A percentile compares a stretch with the other conserved stretches of the same genome.
Conservation (phyloP, 1,140 invertebrate genomes). For the Gerris buenoi region DNA sequence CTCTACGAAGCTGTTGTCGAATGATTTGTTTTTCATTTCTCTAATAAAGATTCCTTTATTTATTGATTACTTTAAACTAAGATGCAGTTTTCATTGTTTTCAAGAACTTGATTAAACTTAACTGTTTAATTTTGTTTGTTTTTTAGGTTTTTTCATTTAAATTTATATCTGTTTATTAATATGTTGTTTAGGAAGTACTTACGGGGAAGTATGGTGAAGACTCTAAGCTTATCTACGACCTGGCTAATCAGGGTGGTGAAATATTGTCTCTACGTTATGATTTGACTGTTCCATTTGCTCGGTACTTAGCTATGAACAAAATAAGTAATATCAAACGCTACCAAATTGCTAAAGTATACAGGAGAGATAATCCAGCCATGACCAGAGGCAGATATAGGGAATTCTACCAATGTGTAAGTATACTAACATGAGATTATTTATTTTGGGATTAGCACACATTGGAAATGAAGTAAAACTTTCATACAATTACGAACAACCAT, state of each 20-base stretch:
- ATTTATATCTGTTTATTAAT: neutral
- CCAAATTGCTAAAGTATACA: constrained; percentile 90
- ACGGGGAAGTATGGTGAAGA: constrained; percentile 99
- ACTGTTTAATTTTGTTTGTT: too few species aligned
- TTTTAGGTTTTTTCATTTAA: too few species aligned
- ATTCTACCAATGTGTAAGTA: constrained; percentile 97
- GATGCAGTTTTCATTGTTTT: too few species aligned
- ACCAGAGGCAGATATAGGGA: constrained; percentile 90
- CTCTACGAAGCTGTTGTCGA: too few species aligned
- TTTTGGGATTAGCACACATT: too few species aligned
- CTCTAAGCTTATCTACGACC: constrained; percentile 95
- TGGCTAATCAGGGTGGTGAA: constrained; percentile 97
- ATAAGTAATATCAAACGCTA: constrained; percentile 85
- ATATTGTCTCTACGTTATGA: constrained; percentile 79
- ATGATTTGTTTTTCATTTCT: too few species aligned
- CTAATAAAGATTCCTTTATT: too few species aligned
- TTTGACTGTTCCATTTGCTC: constrained; percentile 87
- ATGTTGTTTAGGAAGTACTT: constrained; percentile 64
- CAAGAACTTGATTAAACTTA: too few species aligned
- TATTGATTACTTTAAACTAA: too few species aligned
- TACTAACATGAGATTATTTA: too few species aligned
- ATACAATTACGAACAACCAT: too few species aligned
- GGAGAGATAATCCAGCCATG: constrained; percentile 94
- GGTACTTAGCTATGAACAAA: constrained; percentile 97
- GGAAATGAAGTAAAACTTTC: too few species aligned